A percentile compares a stretch with the other conserved stretches of the same genome.
Conservation (phyloP, 2,888 invertebrate species). For the Pinctada fucata region DNA sequence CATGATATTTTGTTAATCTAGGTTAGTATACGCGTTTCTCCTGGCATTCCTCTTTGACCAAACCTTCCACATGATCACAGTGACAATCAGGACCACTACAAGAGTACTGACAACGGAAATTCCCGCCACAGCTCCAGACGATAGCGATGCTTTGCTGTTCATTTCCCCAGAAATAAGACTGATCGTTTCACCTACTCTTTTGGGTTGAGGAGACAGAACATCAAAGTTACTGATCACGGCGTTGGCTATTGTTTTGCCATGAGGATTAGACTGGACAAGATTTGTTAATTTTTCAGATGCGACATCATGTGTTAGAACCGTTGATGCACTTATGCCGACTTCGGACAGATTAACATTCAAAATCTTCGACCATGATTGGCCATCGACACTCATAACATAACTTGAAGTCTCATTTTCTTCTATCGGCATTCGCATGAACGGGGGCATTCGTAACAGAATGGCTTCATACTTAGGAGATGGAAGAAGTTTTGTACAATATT, state of each 20-base stretch:
- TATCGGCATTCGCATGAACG: constrained; percentile 19
- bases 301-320: background rate
- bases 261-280: background rate
- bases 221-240: background rate
- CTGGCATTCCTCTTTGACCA: too few relatives aligned
- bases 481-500: constrained; percentile 51
- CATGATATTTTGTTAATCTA: too few relatives aligned
- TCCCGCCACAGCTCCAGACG: background rate
- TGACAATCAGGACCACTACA: background rate
- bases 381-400: constrained; percentile 23
- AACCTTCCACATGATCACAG: background rate
- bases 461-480: background rate
- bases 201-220: background rate
- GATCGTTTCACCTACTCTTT: background rate
- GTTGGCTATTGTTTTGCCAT: background rate
- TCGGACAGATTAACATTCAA: constrained; percentile 11
- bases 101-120: background rate
- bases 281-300: background rate
- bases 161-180: background rate
- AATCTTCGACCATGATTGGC: constrained; percentile 26
- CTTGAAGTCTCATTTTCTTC: constrained; percentile 21
- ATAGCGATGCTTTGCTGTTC: background rate
- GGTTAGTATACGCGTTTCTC: too few relatives aligned
- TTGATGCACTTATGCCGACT: background rate
- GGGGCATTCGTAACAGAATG: constrained; percentile 16